These are phyloP conservation scores for Gasterosteus nipponicus DNA, from an alignment of 2,113 vertebrate genomes.

Conservation along the genomic window DNA sequence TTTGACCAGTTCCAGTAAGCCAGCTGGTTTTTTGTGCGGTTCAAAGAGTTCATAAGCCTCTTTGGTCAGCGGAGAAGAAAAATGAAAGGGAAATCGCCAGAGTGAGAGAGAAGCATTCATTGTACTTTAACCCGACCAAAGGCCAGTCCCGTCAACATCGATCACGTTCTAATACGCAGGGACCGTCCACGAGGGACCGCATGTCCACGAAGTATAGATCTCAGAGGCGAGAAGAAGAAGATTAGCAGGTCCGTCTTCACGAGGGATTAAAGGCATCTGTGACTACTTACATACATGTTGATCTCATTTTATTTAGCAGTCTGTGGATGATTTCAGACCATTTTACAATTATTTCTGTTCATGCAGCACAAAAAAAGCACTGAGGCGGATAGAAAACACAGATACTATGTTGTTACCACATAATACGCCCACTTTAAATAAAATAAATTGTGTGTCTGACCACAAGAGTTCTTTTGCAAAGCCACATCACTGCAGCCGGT, in stretches of 20 bases:
- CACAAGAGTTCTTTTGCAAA: background rate
- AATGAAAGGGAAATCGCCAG: constrained; percentile 54
- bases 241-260: background rate
- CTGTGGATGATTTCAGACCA: background rate
- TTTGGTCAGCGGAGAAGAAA: constrained; percentile 61
- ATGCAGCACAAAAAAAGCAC: background rate
- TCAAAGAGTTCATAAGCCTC: constrained; percentile 61
- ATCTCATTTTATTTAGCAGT: background rate
- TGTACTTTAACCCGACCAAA: constrained; percentile 58
- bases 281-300: background rate
- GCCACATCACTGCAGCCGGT: background rate
- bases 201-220: constrained; percentile 46
- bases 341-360: background rate
- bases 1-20: constrained; percentile 58
- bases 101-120: constrained; percentile 40
- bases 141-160: constrained; percentile 61
- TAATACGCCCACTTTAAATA: too few species aligned
- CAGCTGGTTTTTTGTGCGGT: constrained; percentile 38
- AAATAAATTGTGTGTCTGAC: too few species aligned
- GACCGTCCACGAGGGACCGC: constrained; percentile 20
- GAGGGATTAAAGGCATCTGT: background rate
- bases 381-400: background rate
- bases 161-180: constrained; percentile 58
- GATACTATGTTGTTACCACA: too few species aligned
- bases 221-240: constrained; percentile 1